phyloP scores from a whole-genome alignment of 2,888 invertebrate genomes.

The Cheiracanthium punctorium region DNA sequence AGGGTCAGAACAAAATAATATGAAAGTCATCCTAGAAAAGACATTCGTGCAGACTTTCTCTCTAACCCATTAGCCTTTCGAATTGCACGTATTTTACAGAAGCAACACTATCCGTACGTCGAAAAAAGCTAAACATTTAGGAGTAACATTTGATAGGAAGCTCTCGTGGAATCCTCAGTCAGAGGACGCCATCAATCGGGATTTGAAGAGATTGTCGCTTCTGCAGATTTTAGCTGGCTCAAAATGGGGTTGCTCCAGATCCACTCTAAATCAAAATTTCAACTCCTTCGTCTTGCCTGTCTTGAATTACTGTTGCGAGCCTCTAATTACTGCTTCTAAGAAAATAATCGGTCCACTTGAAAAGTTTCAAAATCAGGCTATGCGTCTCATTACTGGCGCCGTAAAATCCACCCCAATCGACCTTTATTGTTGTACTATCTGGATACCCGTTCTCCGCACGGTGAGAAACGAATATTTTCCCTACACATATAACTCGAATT shows the following conservation, averaged over 20 bases:
- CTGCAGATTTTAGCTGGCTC: not conserved
- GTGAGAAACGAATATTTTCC: too few relatives aligned
- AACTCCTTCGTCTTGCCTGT: not conserved
- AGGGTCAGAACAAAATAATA: not conserved
- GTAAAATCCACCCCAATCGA: too few relatives aligned
- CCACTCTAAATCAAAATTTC: not conserved
- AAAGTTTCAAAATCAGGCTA: too few relatives aligned
- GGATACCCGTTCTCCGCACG: too few relatives aligned
- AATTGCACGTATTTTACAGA: not conserved
- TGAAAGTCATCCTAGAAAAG: not conserved
- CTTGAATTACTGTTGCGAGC: not conserved
- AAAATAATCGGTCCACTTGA: too few relatives aligned
- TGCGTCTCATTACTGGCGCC: too few relatives aligned
- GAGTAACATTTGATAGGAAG: constrained; percentile 1
- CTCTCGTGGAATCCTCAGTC: not conserved
- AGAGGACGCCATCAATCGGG: too few relatives aligned
- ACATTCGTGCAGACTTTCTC: not conserved
- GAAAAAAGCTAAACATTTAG: constrained; percentile 9
- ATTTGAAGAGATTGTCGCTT: not conserved
- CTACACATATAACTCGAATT: too few relatives aligned
- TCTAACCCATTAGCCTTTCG: not conserved
- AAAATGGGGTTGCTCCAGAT: not conserved
- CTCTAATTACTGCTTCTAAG: not conserved
- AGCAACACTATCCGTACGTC: not conserved
- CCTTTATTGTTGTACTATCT: too few relatives aligned